These are phyloP conservation scores for Tanytarsus gracilentus DNA, from an alignment of 2,888 invertebrate genomes.

Conservation along the genomic window DNA sequence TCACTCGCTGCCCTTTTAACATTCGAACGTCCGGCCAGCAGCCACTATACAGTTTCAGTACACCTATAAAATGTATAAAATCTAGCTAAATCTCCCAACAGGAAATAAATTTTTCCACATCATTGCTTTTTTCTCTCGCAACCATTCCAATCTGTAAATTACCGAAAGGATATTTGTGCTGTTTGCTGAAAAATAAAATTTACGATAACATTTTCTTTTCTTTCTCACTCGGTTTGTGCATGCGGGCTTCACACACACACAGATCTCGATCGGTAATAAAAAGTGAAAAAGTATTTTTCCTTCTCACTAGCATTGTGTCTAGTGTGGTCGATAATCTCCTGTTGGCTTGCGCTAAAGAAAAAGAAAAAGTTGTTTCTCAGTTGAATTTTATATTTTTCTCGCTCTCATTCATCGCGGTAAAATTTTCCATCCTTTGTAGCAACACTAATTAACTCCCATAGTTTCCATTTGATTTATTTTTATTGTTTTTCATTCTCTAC, in stretches of 20 bases:
- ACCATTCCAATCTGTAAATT: conserved; percentile 7
- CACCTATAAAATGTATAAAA: background rate
- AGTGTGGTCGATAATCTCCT: conserved; percentile 6
- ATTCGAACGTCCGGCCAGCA: too few relatives aligned
- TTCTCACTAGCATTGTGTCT: background rate
- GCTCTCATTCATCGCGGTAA: background rate
- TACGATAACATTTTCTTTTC: background rate
- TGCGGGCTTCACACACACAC: background rate
- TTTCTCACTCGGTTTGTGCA: background rate
- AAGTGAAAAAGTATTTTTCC: background rate
- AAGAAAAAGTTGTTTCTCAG: background rate
- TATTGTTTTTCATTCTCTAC: conserved; percentile 4
- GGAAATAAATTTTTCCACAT: conserved; percentile 12
- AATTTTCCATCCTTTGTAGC: background rate
- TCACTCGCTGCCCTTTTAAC: too few relatives aligned
- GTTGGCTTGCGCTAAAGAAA: background rate
- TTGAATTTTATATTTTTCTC: background rate
- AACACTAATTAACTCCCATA: conserved; percentile 12
- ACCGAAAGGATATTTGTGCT: conserved; percentile 4
- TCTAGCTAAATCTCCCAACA: background rate
- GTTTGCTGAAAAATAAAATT: conserved; percentile 11
- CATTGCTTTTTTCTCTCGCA: background rate
- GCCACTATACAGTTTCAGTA: too few relatives aligned
- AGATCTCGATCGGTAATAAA: background rate
- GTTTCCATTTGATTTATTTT: conserved; percentile 15